These are phyloP conservation scores for Tribolium castaneum DNA, from an alignment of 1,140 invertebrate species.

Conservation along the genomic window DNA sequence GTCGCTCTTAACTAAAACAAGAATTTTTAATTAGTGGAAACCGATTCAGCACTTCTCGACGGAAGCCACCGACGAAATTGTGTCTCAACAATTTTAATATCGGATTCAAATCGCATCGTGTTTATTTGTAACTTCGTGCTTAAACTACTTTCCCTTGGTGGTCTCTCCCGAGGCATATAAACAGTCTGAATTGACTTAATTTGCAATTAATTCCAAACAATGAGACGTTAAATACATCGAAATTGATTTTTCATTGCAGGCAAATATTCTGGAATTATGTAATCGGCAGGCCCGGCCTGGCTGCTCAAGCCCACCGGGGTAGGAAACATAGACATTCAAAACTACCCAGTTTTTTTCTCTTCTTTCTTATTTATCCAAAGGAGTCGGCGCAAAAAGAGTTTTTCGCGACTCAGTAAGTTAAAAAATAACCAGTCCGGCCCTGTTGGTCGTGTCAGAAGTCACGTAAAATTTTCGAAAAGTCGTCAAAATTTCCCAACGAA, in stretches of 20 bases:
- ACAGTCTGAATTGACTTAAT: constrained; percentile 16
- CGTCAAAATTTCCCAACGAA: neutral
- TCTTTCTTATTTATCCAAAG: too few species aligned
- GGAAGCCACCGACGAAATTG: neutral
- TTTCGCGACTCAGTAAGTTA: too few species aligned
- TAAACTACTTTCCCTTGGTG: constrained; percentile 4
- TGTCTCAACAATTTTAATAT: neutral
- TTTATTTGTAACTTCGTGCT: neutral
- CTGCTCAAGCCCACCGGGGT: too few species aligned
- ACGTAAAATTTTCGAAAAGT: neutral
- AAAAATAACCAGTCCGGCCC: too few species aligned
- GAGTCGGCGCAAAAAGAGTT: too few species aligned
- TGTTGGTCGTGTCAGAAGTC: too few species aligned
- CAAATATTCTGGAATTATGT: neutral
- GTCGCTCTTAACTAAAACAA: neutral
- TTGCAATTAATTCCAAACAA: constrained; percentile 11
- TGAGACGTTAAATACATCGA: constrained; percentile 3
- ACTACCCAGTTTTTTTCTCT: too few species aligned
- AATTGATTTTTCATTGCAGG: neutral
- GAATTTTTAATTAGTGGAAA: neutral
- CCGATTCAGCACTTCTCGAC: neutral
- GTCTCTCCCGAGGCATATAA: constrained; percentile 5
- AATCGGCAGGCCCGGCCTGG: neutral
- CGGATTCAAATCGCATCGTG: neutral
- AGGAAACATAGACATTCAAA: too few species aligned